Percentiles rank a stretch among this genome's conserved stretches.
phyloP scores from a whole-genome alignment of 2,888 invertebrate species.

The Nesidiocoris tenuis region DNA sequence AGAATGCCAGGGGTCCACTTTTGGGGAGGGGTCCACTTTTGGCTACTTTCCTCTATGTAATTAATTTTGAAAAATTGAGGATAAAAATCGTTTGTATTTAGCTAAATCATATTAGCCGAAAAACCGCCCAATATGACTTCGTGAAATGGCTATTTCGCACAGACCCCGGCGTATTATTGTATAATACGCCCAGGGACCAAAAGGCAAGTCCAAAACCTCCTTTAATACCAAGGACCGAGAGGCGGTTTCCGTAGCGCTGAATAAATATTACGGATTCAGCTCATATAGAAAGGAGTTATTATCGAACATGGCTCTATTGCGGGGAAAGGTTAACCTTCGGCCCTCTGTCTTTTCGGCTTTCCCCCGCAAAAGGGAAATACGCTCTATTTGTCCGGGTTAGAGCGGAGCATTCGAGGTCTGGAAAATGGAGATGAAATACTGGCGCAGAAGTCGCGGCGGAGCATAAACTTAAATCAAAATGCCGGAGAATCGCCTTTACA shows the following conservation, averaged over 20 bases:
- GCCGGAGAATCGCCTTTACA: not conserved
- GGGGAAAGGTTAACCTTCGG: not conserved
- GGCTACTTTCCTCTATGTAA: no score
- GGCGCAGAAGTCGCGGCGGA: not conserved
- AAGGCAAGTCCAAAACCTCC: not conserved
- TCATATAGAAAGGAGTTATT: not conserved
- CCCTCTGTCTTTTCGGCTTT: not conserved
- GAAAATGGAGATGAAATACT: not conserved
- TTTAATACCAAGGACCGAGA: not conserved
- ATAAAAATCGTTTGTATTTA: no score
- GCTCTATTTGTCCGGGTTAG: not conserved
- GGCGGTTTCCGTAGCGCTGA: not conserved
- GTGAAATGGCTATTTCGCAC: no score
- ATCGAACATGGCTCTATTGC: not conserved
- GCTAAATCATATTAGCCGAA: no score
- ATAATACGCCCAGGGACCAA: not conserved
- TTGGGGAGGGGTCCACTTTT: no score
- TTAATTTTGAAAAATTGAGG: no score
- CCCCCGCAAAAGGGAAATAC: not conserved
- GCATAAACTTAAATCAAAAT: not conserved
- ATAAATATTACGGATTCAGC: not conserved
- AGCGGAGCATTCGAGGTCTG: not conserved
- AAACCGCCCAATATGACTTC: no score
- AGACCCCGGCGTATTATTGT: not conserved
- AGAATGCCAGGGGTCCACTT: no score